phyloP scores from a whole-genome alignment of 2,797 vertebrate species.

The Sebastes matsubarae region DNA sequence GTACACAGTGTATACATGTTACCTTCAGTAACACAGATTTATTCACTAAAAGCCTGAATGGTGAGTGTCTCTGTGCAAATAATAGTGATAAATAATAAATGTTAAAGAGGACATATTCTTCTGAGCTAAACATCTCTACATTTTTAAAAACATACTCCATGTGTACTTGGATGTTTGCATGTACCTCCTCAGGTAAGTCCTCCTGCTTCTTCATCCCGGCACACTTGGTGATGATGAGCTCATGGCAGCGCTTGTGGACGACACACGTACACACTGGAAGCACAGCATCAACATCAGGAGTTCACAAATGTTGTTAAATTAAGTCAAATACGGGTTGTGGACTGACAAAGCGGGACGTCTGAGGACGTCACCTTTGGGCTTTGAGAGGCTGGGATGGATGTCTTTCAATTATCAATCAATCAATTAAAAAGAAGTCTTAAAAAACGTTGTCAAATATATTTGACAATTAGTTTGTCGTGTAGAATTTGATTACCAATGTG shows the following conservation, averaged over 20 bases:
- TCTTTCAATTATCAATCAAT: no score
- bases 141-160: not conserved
- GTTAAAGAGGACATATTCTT: not conserved
- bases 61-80: not conserved
- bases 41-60: not conserved
- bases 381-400: no score
- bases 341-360: no score
- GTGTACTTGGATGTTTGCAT: not conserved
- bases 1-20: constrained; percentile 3
- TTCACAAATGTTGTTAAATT: not conserved
- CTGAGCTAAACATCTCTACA: not conserved
- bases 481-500: not conserved
- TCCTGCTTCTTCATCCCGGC: constrained; percentile 98
- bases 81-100: not conserved
- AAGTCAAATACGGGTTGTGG: not conserved
- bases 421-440: no score
- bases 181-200: constrained; percentile 92
- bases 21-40: not conserved
- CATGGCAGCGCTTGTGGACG: constrained; percentile 98
- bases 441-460: no score
- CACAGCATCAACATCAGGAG: not conserved
- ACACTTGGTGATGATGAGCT: constrained; percentile 98
- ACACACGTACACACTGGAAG: constrained; percentile 95
- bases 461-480: not conserved
- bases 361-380: no score